Conservation (phyloP, 2,113 vertebrate genomes). For the Lichenostomus cassidix region DNA sequence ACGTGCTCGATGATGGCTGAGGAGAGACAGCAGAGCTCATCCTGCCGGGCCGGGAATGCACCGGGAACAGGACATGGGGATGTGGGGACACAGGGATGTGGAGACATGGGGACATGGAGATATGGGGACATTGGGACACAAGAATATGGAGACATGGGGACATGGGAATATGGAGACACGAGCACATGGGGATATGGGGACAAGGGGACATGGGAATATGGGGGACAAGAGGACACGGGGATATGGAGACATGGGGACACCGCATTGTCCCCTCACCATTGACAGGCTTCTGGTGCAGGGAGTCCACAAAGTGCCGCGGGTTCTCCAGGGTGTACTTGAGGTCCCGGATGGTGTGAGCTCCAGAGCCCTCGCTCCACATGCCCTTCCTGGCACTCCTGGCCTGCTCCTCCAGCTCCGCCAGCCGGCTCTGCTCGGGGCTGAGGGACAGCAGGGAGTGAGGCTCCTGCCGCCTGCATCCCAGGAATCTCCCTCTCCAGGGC, state of each 20-base stretch:
- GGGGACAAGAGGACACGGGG: no score
- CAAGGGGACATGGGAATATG: no score
- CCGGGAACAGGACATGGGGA: no score
- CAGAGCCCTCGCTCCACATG: conserved; percentile 89
- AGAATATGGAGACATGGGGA: no score
- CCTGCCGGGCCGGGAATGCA: accelerated
- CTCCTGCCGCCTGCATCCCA: not conserved
- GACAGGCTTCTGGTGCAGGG: conserved; percentile 94
- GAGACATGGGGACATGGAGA: not conserved
- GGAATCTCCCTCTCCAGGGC: not conserved
- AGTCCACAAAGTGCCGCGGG: conserved; percentile 94
- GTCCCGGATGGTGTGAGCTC: conserved; percentile 87
- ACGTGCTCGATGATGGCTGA: conserved; percentile 96
- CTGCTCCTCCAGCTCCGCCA: conserved; percentile 93
- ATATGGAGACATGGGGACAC: no score
- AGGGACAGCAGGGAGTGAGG: not conserved
- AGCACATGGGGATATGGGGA: no score
- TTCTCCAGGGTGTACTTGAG: conserved; percentile 95
- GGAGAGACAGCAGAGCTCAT: not conserved
- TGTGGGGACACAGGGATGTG: no score
- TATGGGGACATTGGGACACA: no score
- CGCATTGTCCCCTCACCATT: conserved; percentile 81
- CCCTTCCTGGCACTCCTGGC: conserved; percentile 88
- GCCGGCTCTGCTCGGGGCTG: conserved; percentile 90
- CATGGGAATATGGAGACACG: no score